Conservation (phyloP, 2,888 invertebrate genomes). For the Calephelis perditalis region DNA sequence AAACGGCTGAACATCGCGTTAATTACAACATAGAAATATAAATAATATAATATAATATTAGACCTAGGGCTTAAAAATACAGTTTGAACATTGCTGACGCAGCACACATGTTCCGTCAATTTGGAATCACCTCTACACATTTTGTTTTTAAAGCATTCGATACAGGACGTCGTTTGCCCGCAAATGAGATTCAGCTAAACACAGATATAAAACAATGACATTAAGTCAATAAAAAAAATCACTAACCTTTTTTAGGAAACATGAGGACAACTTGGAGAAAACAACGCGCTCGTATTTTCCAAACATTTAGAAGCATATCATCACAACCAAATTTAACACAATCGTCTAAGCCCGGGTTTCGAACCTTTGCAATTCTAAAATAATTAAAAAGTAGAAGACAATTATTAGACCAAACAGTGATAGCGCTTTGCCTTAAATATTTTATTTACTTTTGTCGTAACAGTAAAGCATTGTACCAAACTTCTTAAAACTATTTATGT, state of each 20-base stretch:
- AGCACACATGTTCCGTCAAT: background rate
- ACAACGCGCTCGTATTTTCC: background rate
- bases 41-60: background rate
- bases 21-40: too few relatives aligned
- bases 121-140: background rate
- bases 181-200: conserved; percentile 7
- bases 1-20: too few relatives aligned
- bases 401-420: background rate
- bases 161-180: background rate
- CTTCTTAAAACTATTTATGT: too few relatives aligned
- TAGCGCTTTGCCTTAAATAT: background rate
- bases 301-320: background rate
- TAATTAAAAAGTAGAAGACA: background rate
- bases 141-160: background rate
- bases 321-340: conserved; percentile 4
- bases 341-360: background rate
- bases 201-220: background rate
- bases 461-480: too few relatives aligned
- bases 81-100: background rate
- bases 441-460: too few relatives aligned
- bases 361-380: background rate
- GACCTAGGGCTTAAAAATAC: too few relatives aligned
- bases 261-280: background rate
- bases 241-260: conserved; percentile 10
- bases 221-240: background rate